Evolutionary conservation across 2,888 invertebrate species (phyloP).

Genomic region (Dasypogon diadema): DNA sequence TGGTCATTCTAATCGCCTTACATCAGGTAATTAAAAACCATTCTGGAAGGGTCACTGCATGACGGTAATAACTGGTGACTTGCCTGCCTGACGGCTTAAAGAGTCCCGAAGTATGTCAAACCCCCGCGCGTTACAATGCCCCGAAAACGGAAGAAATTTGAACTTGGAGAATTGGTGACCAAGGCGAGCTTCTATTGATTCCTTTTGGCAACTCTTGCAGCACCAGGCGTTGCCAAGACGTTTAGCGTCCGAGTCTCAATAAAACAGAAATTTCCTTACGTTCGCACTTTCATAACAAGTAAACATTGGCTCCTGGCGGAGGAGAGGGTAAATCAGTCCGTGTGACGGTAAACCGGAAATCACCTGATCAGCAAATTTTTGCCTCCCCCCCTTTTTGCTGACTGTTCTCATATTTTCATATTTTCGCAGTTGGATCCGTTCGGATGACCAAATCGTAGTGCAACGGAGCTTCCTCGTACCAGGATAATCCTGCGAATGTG

Average conservation of each 20-base stretch:
- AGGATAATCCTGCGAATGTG: not conserved
- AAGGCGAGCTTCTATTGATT: too few species aligned
- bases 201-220: not conserved
- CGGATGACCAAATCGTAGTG: not conserved
- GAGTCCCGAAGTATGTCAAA: too few species aligned
- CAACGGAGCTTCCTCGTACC: not conserved
- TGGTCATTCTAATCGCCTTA: conserved; percentile 35
- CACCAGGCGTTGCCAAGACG: conserved; percentile 1
- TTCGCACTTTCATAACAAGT: not conserved
- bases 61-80: too few species aligned
- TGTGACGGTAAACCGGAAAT: not conserved
- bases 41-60: not conserved
- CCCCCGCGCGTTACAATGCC: too few species aligned
- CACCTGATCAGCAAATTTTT: not conserved
- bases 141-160: too few species aligned
- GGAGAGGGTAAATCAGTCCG: not conserved
- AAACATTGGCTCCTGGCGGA: not conserved
- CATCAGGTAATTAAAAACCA: conserved; percentile 16
- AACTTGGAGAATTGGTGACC: too few species aligned
- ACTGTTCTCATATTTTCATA: not conserved
- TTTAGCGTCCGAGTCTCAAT: too few species aligned
- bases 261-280: not conserved
- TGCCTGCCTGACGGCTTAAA: too few species aligned
- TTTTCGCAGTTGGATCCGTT: not conserved
- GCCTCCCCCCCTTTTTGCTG: not conserved